A percentile compares a stretch with the other conserved stretches of the same genome.
These are phyloP conservation scores for Pseudomyrmex cubaensis DNA, from an alignment of 1,140 invertebrate genomes.

Conservation along the genomic window DNA sequence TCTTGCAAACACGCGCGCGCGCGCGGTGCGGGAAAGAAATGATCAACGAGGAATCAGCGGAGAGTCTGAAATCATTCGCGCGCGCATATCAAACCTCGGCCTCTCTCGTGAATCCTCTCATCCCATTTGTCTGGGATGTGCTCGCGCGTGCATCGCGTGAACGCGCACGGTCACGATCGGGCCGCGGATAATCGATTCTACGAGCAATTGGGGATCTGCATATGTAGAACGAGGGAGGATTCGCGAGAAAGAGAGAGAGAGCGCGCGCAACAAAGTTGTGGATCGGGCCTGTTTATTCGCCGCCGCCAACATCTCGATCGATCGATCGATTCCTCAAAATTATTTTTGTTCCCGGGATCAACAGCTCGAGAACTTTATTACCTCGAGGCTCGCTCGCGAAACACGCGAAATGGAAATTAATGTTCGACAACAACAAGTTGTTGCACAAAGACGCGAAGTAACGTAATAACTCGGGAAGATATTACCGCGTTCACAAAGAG, in stretches of 20 bases:
- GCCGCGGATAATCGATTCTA: slow-evolving; percentile 58
- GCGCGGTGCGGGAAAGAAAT: slow-evolving; percentile 1
- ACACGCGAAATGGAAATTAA: too few relatives aligned
- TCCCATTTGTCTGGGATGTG: slow-evolving; percentile 24
- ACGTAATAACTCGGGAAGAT: too few relatives aligned
- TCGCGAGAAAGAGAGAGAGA: neutral
- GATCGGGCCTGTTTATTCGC: neutral
- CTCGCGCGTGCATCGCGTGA: slow-evolving; percentile 48
- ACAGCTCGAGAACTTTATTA: too few relatives aligned
- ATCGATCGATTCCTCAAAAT: slow-evolving; percentile 21
- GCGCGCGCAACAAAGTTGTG: too few relatives aligned
- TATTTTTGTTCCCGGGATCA: too few relatives aligned
- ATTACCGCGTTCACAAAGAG: too few relatives aligned
- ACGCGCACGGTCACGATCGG: slow-evolving; percentile 61
- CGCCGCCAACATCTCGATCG: neutral
- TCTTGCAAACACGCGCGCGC: neutral
- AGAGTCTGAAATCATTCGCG: slow-evolving; percentile 6
- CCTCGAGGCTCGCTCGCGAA: too few relatives aligned
- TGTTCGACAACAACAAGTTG: too few relatives aligned
- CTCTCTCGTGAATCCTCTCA: slow-evolving; percentile 18
- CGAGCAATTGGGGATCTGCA: slow-evolving; percentile 48
- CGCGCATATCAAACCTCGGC: slow-evolving; percentile 12
- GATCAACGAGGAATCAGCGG: neutral
- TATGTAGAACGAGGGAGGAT: slow-evolving; percentile 2
- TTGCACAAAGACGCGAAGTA: too few relatives aligned